Evolutionary conservation across 2,113 vertebrate species (phyloP).

Genomic region (Forbesichthys papilliferus): DNA sequence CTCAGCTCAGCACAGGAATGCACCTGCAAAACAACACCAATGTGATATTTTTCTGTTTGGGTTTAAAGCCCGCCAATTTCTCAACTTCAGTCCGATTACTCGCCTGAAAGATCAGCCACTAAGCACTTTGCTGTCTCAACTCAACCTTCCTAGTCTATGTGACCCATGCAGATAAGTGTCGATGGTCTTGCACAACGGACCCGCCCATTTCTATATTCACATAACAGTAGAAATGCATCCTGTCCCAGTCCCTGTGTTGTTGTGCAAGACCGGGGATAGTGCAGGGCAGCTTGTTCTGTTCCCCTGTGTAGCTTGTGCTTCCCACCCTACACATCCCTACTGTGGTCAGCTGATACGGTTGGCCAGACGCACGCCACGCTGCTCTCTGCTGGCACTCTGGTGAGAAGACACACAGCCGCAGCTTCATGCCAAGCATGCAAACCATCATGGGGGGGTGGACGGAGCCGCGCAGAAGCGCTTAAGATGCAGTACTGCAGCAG

Average conservation of each 20-base stretch:
- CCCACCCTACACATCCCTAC: constrained; percentile 16
- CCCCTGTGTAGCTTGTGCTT: constrained; percentile 31
- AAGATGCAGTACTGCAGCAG: background rate
- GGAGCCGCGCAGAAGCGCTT: background rate
- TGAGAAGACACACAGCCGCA: constrained; percentile 9
- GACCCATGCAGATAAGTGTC: constrained; percentile 5
- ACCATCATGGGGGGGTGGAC: background rate
- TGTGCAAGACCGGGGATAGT: constrained; percentile 11
- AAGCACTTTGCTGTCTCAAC: constrained; percentile 15
- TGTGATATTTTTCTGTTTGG: constrained; percentile 22
- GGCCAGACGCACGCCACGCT: background rate
- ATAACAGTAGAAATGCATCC: background rate
- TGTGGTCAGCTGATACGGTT: constrained; percentile 31
- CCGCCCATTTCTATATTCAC: background rate
- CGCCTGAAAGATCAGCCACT: constrained; percentile 1
- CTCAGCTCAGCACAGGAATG: constrained; percentile 40
- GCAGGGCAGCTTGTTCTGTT: constrained; percentile 14
- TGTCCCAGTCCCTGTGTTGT: constrained; percentile 6
- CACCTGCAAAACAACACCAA: constrained; percentile 29
- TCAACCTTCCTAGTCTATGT: constrained; percentile 36
- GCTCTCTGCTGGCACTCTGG: constrained; percentile 23
- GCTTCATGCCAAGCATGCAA: background rate
- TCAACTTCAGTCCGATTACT: background rate
- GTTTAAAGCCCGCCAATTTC: background rate
- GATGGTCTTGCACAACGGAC: constrained; percentile 13